Evolutionary conservation across 2,113 vertebrate genomes (phyloP).

Genomic region (Catharus fuscescens): DNA sequence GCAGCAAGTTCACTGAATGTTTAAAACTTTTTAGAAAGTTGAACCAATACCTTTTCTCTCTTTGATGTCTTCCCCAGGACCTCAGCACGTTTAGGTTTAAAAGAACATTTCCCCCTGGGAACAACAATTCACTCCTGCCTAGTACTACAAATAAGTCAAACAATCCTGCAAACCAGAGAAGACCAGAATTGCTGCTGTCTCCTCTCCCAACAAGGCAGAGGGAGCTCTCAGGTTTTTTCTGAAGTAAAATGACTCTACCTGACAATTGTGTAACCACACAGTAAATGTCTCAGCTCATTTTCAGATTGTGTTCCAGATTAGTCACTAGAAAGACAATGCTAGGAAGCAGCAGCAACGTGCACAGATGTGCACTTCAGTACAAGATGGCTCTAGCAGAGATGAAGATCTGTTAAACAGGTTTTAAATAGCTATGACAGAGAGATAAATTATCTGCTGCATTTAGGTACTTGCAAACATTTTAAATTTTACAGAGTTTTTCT

Average conservation of each 20-base stretch:
- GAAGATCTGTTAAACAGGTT: not conserved
- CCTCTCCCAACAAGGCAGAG: not conserved
- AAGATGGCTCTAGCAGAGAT: not conserved
- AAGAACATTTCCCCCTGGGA: not conserved
- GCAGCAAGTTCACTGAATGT: not conserved
- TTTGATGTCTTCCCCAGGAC: not conserved
- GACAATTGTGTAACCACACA: not conserved
- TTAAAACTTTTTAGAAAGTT: not conserved
- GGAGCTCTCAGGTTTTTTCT: not conserved
- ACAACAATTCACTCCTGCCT: not conserved
- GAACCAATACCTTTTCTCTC: not conserved
- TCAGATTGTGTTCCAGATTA: constrained; percentile 24
- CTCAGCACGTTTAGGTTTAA: not conserved
- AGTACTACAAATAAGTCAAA: not conserved
- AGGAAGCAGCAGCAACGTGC: not conserved
- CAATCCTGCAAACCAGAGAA: not conserved
- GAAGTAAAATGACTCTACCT: not conserved
- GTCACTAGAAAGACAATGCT: constrained; percentile 21
- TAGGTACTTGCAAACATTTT: not conserved
- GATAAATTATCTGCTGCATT: not conserved
- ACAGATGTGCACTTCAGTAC: not conserved
- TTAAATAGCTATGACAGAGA: not conserved
- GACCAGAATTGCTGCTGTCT: not conserved
- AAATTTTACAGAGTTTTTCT: not conserved
- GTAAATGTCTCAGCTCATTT: not conserved